Conservation (phyloP, 2,113 vertebrate genomes). For the Bujurquina vittata region DNA sequence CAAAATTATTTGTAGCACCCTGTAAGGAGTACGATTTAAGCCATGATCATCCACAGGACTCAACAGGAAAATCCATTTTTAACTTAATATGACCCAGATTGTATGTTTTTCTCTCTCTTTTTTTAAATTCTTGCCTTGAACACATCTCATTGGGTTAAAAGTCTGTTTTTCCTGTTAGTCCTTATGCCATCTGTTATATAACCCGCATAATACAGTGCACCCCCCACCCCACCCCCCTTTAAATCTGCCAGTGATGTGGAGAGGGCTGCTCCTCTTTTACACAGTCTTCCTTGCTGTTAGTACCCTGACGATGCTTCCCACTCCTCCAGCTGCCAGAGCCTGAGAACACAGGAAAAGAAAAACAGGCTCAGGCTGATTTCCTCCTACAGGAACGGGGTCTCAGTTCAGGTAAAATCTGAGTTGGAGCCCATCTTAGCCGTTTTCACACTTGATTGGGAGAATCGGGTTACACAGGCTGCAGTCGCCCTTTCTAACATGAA, state of each 20-base stretch:
- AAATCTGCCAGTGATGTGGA: slow-evolving; percentile 22
- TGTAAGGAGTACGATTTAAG: slow-evolving; percentile 49
- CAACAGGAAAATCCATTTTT: slow-evolving; percentile 28
- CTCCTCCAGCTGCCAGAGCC: slow-evolving; percentile 94
- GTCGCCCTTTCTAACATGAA: no score
- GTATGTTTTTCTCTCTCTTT: neutral
- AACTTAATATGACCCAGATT: slow-evolving; percentile 36
- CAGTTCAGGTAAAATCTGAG: no score
- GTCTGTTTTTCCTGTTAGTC: slow-evolving; percentile 18
- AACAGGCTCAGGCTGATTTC: no score
- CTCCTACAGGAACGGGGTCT: no score
- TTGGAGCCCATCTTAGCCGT: no score
- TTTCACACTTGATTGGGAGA: no score
- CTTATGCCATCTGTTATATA: slow-evolving; percentile 50
- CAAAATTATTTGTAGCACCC: slow-evolving; percentile 42
- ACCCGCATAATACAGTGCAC: slow-evolving; percentile 29
- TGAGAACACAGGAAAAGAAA: slow-evolving; percentile 61
- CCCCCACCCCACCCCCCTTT: neutral
- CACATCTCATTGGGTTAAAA: slow-evolving; percentile 23
- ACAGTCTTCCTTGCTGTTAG: slow-evolving; percentile 97
- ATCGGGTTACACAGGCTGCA: no score
- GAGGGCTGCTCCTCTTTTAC: slow-evolving; percentile 64
- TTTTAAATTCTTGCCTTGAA: neutral
- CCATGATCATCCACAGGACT: slow-evolving; percentile 1
- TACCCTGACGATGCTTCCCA: slow-evolving; percentile 94